Base-by-base conservation (phyloP, 2,888 invertebrate species). In the Eristalis tenax region DNA sequence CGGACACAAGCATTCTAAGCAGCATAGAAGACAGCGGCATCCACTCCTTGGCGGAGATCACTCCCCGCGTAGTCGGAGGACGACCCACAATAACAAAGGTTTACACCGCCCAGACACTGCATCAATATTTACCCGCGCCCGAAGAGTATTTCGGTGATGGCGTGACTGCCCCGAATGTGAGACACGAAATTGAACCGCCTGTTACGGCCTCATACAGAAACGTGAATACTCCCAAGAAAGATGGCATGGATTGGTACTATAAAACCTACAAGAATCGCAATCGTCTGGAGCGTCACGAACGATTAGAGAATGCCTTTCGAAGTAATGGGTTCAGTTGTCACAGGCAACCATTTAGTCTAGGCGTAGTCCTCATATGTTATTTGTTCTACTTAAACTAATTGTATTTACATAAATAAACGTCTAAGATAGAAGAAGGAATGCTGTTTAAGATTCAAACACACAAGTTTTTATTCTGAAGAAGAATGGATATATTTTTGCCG, bases 201-300 rank as follows among this genome's bases (percentile, higher is more conserved):
- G 83, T 77, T 1, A 87, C 81, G 13, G 79, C 82, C 35, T 92
- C 94, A 83, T 93, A 94, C 35, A 91, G 91, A 70, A 91, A 91
- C 70, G 93, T 91, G 68, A 91, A 93, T 23, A 93, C 91, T 80
- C 94, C 91, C 63, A 94, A 94, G 50, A 94, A 94, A 88, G 94
- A 93, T 88, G 93, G 94, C 68, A 96, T 96, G 93, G 96, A 96
- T 89, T 98, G 98, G 98, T 98, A 98, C 92, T 87, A 87, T 15
- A 80, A 80, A 40, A 80, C 71, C 1, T 87, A 87, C 57, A 87
- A 79, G 23, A 83, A 68, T 23, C 70, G 80, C 28, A 87, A 87
- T 50, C 83, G 87, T n/a, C 35, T 87, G 1, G 87, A 87, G 32
- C 79, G 87, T 1, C 61, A 83, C 18, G 87, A 87, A 6, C 56